These are phyloP conservation scores for Gracilinanus agilis DNA, from an alignment of 2,113 vertebrate species.

Conservation along the genomic window DNA sequence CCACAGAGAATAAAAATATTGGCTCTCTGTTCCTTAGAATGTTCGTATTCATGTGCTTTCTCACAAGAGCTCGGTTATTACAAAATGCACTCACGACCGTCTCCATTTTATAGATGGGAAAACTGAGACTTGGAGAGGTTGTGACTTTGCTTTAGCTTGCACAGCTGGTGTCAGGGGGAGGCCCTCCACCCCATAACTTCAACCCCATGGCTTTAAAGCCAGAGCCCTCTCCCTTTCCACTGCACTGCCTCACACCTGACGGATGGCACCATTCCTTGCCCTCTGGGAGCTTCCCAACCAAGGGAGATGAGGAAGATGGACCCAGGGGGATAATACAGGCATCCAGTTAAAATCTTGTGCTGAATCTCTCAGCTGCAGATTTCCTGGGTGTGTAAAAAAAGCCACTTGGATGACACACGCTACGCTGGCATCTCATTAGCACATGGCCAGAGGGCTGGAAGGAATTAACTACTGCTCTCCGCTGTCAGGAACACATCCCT, in stretches of 20 bases:
- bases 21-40: background rate
- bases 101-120: background rate
- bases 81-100: background rate
- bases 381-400: constrained; percentile 26
- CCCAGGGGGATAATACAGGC: background rate
- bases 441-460: constrained; percentile 50
- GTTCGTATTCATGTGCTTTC: background rate
- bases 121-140: background rate
- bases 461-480: constrained; percentile 35
- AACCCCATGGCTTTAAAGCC: background rate
- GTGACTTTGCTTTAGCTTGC: background rate
- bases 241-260: background rate
- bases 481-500: background rate
- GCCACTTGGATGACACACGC: constrained; percentile 36
- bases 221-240: background rate
- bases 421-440: constrained; percentile 62
- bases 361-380: background rate
- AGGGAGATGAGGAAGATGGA: background rate
- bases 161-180: background rate
- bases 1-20: background rate
- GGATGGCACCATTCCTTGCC: too few species aligned
- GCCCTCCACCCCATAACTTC: background rate
- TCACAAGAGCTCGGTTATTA: background rate
- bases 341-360: background rate
- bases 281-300: background rate